Evolutionary conservation across 2,113 vertebrate species (phyloP).

Genomic region (Meleagris gallopavo): DNA sequence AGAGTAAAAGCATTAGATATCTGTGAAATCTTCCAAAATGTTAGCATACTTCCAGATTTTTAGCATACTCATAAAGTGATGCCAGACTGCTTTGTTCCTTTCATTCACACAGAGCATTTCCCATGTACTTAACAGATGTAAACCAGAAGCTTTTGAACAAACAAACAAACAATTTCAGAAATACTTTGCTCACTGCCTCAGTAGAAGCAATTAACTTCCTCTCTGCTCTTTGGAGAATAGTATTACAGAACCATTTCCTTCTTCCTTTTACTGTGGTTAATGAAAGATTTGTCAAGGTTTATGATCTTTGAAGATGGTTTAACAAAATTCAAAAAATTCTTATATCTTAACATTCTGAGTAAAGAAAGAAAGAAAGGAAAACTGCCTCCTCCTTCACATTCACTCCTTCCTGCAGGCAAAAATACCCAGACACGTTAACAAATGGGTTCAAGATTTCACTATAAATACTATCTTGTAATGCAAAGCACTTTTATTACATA

Average conservation of each 20-base stretch:
- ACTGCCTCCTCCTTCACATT: neutral
- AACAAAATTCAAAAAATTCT: neutral
- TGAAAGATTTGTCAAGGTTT: neutral
- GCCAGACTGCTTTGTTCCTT: neutral
- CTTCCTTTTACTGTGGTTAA: neutral
- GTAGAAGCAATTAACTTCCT: neutral
- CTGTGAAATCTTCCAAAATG: neutral
- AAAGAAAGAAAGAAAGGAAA: neutral
- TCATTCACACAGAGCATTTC: neutral
- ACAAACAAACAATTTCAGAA: neutral
- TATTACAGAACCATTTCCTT: neutral
- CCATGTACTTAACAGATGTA: neutral
- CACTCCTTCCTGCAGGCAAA: neutral
- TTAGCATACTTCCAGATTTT: neutral
- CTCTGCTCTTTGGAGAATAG: neutral
- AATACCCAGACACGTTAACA: neutral
- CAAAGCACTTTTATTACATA: neutral
- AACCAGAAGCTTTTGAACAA: neutral
- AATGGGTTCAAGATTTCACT: accelerated
- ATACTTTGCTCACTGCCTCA: neutral
- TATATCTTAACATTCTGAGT: neutral
- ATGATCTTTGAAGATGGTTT: neutral
- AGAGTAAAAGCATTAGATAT: neutral
- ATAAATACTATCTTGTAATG: neutral
- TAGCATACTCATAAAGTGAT: neutral